These are phyloP conservation scores for Crotalus adamanteus DNA, from an alignment of 2,797 vertebrate species.

Conservation along the genomic window DNA sequence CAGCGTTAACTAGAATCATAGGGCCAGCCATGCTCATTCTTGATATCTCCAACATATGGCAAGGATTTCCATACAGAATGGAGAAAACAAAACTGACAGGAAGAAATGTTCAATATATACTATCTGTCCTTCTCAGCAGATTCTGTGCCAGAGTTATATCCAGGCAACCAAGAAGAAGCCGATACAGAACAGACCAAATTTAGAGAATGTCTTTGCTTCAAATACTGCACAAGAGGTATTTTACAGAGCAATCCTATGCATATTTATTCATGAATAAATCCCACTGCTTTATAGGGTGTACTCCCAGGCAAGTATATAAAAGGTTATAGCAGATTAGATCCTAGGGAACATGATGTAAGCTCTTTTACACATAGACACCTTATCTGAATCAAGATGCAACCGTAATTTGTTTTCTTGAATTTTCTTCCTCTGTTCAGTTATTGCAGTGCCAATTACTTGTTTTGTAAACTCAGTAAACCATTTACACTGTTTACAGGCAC, in stretches of 20 bases:
- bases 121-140: constrained; percentile 47
- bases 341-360: neutral
- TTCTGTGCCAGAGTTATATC: constrained; percentile 23
- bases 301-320: neutral
- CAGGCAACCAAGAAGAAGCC: neutral
- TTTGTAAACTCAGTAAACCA: constrained; percentile 56
- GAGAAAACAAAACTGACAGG: constrained; percentile 40
- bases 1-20: neutral
- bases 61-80: neutral
- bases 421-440: constrained; percentile 34
- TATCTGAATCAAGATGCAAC: neutral
- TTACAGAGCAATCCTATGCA: neutral
- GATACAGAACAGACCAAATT: neutral
- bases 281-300: neutral
- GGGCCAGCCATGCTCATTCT: neutral
- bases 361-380: constrained; percentile 1
- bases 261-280: neutral
- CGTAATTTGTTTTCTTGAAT: constrained; percentile 2
- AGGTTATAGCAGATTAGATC: neutral
- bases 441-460: constrained; percentile 50
- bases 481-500: constrained; percentile 60
- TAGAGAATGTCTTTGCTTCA: neutral
- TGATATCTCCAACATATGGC: constrained; percentile 22
- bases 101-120: constrained; percentile 49
- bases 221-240: neutral